Base-by-base conservation (phyloP, 2,113 vertebrate species). In the Lasiurus borealis region DNA sequence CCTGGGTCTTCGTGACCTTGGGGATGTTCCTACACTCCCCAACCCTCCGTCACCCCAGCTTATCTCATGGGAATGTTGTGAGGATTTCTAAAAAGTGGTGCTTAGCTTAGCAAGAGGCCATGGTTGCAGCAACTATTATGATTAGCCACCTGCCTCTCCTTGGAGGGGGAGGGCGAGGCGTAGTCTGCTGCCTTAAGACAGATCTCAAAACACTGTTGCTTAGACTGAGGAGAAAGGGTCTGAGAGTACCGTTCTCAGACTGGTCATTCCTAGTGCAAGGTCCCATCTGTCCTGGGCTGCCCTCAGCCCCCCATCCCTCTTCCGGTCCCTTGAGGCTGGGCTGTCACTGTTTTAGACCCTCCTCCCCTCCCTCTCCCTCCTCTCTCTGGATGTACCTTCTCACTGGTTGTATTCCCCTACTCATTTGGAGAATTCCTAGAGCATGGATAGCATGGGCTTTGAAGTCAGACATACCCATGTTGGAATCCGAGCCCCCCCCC, bases 1-100 rank as follows among this genome's bases (percentile, higher is more conserved):
- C 71, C 59, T 44, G 76, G 64, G 72, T 46, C 68, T 92, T 77
- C 44, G 89, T 89, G 83, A 95, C 91, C 94, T 93, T 94, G 73
- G 64, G 54, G 68, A 8, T 52, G 91, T 85, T 31, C 29, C 52
- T 31, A 13, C 66, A 34, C 23, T 13, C 12, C 50, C 25, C 59
- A 25, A 0, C 19, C 36, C 48, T 81, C 71, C 48, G 8, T 29
- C 85, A 88, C 59, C 34, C 68, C 4, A 3, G 54, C 83, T 84
- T 78, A 40, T 9, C 92, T 93, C 72, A 0, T 3, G 31, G 62
- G 46, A 88, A 84, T 59, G 90, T 36, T 16, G 72, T 7, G 44
- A n/a, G 19, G 36, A 62, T 46, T 81, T 73, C 81, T 50, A 0
- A 2, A 59, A 95, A 84, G 89, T 36, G 86, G 57, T 80, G 59